These are phyloP conservation scores for Alligator mississippiensis DNA, from an alignment of 2,113 vertebrate species.

Conservation along the genomic window DNA sequence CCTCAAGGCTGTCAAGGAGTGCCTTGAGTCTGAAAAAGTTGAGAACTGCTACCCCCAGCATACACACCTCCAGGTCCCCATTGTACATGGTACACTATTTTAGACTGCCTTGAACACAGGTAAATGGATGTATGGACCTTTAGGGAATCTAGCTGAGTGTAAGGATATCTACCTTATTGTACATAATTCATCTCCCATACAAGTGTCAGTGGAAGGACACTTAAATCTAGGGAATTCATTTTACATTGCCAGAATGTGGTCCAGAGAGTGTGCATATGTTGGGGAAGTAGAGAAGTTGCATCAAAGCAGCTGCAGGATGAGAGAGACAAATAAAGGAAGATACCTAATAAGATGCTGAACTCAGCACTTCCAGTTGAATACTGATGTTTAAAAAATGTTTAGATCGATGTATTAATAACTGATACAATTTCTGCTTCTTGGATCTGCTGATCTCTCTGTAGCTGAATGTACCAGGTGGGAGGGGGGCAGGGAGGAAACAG, in stretches of 20 bases:
- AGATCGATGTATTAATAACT: not conserved
- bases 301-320: not conserved
- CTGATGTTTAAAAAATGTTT: slow-evolving; percentile 4
- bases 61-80: not conserved
- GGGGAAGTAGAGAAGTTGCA: not conserved
- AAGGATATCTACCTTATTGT: too few relatives aligned
- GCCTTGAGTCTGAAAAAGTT: too few relatives aligned
- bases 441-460: slow-evolving; percentile 35
- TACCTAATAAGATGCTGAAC: not conserved
- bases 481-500: not conserved
- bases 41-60: too few relatives aligned
- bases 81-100: rapidly evolving
- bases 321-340: not conserved
- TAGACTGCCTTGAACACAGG: not conserved
- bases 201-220: not conserved
- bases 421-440: not conserved
- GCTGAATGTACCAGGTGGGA: not conserved
- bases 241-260: not conserved
- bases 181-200: not conserved
- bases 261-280: rapidly evolving
- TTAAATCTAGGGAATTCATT: not conserved
- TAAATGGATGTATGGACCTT: rapidly evolving
- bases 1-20: too few relatives aligned
- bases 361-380: slow-evolving; percentile 4
- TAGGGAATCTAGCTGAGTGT: not conserved